Evolutionary conservation across 2,888 invertebrate species (phyloP).

Genomic region (Tachystola acroxantha): DNA sequence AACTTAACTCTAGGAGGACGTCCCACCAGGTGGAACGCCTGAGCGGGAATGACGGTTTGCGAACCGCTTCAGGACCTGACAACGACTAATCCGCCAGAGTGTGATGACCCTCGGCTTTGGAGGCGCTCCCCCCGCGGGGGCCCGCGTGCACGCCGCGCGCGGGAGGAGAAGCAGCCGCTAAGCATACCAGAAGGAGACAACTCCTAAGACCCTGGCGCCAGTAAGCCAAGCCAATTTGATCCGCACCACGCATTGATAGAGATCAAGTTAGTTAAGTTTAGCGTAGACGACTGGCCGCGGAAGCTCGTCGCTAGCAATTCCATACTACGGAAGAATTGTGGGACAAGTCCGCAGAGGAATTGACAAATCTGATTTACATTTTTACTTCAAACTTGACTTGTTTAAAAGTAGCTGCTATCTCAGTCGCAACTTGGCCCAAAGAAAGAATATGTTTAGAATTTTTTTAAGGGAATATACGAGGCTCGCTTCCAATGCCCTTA

Average conservation of each 20-base stretch:
- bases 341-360: not conserved
- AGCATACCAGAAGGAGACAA: not conserved
- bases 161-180: not conserved
- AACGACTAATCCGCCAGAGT: not conserved
- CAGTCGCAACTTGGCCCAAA: too few relatives aligned
- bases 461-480: too few relatives aligned
- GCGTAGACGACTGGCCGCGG: not conserved
- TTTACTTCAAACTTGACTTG: too few relatives aligned
- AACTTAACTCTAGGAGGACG: not conserved
- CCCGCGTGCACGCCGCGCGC: not conserved
- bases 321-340: not conserved
- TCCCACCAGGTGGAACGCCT: conserved; percentile 14
- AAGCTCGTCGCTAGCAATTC: not conserved
- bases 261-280: conserved; percentile 1
- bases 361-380: too few relatives aligned
- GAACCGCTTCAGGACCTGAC: not conserved
- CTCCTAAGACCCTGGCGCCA: not conserved
- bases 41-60: conserved; percentile 16
- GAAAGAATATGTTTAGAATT: too few relatives aligned
- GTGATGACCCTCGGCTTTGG: not conserved
- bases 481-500: too few relatives aligned
- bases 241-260: not conserved
- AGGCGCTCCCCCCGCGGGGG: not conserved
- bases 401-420: too few relatives aligned
- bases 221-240: conserved; percentile 1